These are phyloP conservation scores for Pegoplata infirma DNA, from an alignment of 2,888 invertebrate genomes.

Conservation along the genomic window DNA sequence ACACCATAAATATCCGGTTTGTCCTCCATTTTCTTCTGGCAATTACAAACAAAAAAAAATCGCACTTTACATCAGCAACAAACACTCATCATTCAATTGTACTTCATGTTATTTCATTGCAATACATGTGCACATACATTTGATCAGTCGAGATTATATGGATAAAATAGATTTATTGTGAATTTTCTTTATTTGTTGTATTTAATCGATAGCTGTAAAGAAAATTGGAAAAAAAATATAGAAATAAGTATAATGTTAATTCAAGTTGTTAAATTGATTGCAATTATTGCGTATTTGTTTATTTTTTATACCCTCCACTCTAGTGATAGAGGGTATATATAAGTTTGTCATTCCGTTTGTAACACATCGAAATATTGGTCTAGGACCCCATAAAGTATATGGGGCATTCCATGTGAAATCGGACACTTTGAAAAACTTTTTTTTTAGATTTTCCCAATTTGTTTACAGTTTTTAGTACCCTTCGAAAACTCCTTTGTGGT, in stretches of 20 bases:
- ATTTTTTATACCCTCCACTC: no score
- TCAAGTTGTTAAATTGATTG: conserved; percentile 11
- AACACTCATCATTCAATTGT: conserved; percentile 1
- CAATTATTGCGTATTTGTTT: not conserved
- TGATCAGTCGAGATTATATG: conserved; percentile 9
- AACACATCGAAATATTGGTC: no score
- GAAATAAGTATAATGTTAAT: conserved; percentile 24
- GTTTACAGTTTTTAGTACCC: no score
- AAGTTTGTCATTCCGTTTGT: no score
- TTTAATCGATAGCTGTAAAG: conserved; percentile 50
- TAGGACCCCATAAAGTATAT: no score
- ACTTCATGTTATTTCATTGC: conserved; percentile 16
- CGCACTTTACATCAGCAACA: no score
- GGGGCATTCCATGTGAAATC: no score
- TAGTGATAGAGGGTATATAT: no score
- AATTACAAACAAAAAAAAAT: not conserved
- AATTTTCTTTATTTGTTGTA: not conserved
- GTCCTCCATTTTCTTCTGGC: conserved; percentile 9
- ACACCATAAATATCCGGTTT: conserved; percentile 10
- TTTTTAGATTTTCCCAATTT: no score
- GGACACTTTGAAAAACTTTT: no score
- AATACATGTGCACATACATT: conserved; percentile 17
- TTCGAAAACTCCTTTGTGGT: no score
- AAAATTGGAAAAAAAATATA: conserved; percentile 16
- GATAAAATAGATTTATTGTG: conserved; percentile 38